Evolutionary conservation across 2,888 invertebrate species (phyloP).

Genomic region (Tipula helvola): DNA sequence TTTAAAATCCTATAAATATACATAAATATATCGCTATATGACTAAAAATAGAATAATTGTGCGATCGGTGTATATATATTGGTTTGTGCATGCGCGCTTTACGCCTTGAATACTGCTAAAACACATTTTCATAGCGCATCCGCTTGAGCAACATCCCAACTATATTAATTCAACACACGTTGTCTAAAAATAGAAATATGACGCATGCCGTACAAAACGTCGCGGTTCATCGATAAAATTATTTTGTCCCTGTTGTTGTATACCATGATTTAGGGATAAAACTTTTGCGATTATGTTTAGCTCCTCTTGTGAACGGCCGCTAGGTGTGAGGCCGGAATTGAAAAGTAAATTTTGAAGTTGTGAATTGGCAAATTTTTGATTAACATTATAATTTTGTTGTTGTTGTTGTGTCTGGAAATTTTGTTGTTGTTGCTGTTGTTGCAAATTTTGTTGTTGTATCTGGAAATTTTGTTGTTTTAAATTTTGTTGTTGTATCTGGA

Average conservation of each 20-base stretch:
- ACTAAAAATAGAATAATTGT: neutral
- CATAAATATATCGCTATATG: neutral
- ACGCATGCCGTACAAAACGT: neutral
- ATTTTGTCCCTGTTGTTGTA: conserved; percentile 22
- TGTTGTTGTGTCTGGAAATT: conserved; percentile 31
- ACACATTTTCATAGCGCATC: neutral
- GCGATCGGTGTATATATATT: neutral
- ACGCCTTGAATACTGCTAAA: neutral
- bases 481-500: conserved; percentile 15
- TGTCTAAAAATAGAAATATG: neutral
- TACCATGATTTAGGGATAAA: conserved; percentile 63
- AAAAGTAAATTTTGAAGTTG: conserved; percentile 52
- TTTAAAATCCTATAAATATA: neutral
- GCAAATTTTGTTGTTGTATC: conserved; percentile 19
- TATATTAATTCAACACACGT: too few species aligned
- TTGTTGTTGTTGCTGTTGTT: too few species aligned
- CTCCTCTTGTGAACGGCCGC: conserved; percentile 52
- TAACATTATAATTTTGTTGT: conserved; percentile 19
- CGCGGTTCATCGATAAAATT: neutral
- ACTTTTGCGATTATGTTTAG: conserved; percentile 72
- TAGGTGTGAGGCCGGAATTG: conserved; percentile 49
- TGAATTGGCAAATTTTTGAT: conserved; percentile 17
- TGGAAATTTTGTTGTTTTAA: conserved; percentile 33
- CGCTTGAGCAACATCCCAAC: neutral
- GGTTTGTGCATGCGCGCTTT: neutral